Evolutionary conservation across 2,888 invertebrate species (phyloP).

Genomic region (Synergus japonicus): DNA sequence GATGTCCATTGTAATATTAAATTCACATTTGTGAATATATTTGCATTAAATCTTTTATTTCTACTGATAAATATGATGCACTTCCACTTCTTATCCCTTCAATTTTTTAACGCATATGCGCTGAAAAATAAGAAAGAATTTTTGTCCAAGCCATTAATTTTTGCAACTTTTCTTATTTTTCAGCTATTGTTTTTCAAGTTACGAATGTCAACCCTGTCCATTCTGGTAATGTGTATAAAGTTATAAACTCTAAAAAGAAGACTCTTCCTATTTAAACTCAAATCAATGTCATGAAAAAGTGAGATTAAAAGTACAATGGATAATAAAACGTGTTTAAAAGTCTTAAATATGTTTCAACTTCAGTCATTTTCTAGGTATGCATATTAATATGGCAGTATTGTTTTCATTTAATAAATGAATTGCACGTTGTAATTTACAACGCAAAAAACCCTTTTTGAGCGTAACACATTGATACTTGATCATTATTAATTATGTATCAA

Average conservation of each 20-base stretch:
- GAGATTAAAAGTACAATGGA: background rate
- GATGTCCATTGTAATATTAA: background rate
- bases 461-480: conserved; percentile 41
- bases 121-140: background rate
- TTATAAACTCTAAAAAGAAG: background rate
- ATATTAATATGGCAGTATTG: conserved; percentile 59
- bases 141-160: conserved; percentile 15
- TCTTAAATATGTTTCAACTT: conserved; percentile 25
- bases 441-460: conserved; percentile 50
- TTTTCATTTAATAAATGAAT: conserved; percentile 33
- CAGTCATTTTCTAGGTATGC: conserved; percentile 30
- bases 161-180: conserved; percentile 5
- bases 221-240: background rate
- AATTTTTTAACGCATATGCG: background rate
- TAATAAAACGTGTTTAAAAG: conserved; percentile 10
- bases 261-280: background rate
- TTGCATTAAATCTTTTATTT: background rate
- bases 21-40: background rate
- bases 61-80: background rate
- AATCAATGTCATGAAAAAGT: background rate
- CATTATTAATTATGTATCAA: background rate
- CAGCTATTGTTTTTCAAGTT: background rate
- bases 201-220: background rate
- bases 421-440: conserved; percentile 20
- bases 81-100: background rate